Evolutionary conservation across 2,113 vertebrate species (phyloP).

Genomic region (Ciconia stormi): DNA sequence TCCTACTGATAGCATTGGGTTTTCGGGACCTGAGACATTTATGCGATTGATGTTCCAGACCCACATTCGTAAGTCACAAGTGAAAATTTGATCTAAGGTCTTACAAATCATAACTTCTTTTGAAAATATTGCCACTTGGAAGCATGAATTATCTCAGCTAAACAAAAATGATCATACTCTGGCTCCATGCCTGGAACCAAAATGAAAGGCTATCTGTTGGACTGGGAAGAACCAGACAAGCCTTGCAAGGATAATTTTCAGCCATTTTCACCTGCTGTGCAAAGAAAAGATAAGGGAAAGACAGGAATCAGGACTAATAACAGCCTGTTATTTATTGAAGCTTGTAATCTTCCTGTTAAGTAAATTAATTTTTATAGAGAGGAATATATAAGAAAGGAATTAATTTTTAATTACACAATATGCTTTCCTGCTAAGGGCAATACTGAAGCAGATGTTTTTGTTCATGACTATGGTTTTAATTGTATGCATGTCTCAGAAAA

Average conservation of each 20-base stretch:
- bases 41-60: background rate
- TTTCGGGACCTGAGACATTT: background rate
- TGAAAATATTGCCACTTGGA: background rate
- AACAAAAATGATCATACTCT: background rate
- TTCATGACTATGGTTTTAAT: background rate
- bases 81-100: background rate
- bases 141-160: conserved; percentile 24
- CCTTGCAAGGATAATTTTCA: background rate
- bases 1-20: background rate
- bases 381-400: background rate
- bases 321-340: background rate
- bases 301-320: background rate
- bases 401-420: background rate
- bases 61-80: rapidly evolving
- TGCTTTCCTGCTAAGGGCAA: background rate
- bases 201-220: background rate
- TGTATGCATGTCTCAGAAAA: background rate
- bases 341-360: background rate
- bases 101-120: background rate
- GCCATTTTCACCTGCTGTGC: background rate
- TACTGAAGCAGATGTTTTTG: background rate
- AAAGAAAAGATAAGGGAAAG: conserved; percentile 7
- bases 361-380: background rate
- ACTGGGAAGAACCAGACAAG: background rate
- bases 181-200: background rate